phyloP scores from a whole-genome alignment of 2,888 invertebrate species.

The Microctonus aethiopoides region DNA sequence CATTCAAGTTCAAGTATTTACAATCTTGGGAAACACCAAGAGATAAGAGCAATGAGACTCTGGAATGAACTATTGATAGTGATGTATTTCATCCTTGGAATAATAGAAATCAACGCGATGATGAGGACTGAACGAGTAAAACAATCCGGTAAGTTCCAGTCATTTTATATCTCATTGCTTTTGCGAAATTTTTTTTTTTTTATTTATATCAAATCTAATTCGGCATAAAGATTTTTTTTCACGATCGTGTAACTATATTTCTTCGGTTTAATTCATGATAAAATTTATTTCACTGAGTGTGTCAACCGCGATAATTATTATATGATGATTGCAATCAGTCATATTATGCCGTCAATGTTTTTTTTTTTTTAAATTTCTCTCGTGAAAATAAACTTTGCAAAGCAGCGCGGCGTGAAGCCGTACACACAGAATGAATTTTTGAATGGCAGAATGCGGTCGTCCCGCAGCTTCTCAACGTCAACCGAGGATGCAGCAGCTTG shows the following conservation, averaged over 20 bases:
- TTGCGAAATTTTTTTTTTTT: too few relatives aligned
- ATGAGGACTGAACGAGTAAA: constrained; percentile 52
- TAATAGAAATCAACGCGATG: constrained; percentile 46
- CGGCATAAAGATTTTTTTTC: too few relatives aligned
- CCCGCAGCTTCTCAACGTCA: constrained; percentile 74
- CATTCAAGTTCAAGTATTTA: not conserved
- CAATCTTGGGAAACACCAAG: not conserved
- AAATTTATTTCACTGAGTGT: too few relatives aligned
- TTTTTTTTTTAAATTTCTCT: constrained; percentile 4
- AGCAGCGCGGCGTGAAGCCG: constrained; percentile 20
- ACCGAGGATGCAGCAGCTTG: constrained; percentile 59
- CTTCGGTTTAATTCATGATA: too few relatives aligned
- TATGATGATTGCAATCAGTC: not conserved
- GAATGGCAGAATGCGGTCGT: constrained; percentile 75
- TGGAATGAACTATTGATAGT: constrained; percentile 36
- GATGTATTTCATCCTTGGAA: constrained; percentile 44
- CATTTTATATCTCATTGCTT: not conserved
- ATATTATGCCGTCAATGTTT: not conserved
- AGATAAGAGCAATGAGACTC: constrained; percentile 20
- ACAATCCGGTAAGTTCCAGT: constrained; percentile 52
- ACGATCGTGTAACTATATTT: too few relatives aligned
- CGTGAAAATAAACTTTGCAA: constrained; percentile 23
- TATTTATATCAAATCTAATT: too few relatives aligned
- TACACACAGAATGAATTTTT: constrained; percentile 33
- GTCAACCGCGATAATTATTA: not conserved